phyloP scores from a whole-genome alignment of 2,113 vertebrate species.

The Pampusana beccarii region DNA sequence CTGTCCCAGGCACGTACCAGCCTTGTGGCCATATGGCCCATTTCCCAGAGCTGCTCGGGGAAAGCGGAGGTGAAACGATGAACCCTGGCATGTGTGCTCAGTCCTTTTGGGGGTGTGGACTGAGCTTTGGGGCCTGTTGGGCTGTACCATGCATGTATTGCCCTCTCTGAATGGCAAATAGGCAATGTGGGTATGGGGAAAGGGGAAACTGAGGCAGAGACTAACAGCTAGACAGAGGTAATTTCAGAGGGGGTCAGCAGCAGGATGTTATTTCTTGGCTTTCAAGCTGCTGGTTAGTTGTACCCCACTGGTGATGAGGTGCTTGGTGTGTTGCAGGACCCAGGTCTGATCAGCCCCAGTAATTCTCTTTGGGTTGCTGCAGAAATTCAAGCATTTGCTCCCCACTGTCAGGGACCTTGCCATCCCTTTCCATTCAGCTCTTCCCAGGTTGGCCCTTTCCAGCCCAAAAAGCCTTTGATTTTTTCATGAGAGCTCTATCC shows the following conservation, averaged over 20 bases:
- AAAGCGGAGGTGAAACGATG: background rate
- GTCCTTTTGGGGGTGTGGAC: background rate
- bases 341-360: background rate
- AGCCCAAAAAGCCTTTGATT: background rate
- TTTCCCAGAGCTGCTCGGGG: background rate
- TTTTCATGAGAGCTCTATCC: background rate
- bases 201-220: constrained; percentile 1
- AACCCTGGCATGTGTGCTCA: rapidly evolving
- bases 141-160: rapidly evolving
- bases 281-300: background rate
- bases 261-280: background rate
- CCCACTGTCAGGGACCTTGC: background rate
- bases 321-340: background rate
- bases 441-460: background rate
- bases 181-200: rapidly evolving
- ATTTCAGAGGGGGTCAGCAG: background rate
- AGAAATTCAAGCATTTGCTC: background rate
- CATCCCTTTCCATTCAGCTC: background rate
- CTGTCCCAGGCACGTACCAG: constrained; percentile 21
- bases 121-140: rapidly evolving
- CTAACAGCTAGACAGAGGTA: rapidly evolving
- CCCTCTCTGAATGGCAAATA: rapidly evolving
- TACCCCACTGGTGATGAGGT: background rate
- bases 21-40: background rate
- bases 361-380: background rate